Evolutionary conservation across 2,797 vertebrate species (phyloP), one percentile per base, ranked within the genome.

Genomic region (Cryptoprocta ferox): DNA sequence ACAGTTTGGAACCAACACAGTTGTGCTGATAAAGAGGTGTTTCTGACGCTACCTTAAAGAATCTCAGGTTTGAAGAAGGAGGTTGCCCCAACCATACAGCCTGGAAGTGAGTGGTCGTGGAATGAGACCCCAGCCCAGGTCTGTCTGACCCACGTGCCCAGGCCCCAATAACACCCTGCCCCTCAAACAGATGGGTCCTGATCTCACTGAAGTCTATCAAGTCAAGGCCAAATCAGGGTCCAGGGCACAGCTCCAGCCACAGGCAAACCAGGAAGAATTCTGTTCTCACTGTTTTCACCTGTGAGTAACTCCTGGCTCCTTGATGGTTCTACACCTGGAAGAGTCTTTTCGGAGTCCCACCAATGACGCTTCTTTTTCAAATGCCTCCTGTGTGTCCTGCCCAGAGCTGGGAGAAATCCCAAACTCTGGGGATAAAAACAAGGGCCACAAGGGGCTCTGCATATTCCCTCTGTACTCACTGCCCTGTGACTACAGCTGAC

Each of bases 401-500:
- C 91, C 66, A 50, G 70, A 83, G 35, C 65, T 75, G 92, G 76
- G 35, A 45, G 32, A 85, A 95, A 83, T 89, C 65, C 26, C 35
- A 73, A 56, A 68, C 32, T n/a, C 53, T 50, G 56, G 53, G 76
- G 53, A 28, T 84, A 94, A 91, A 95, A 97, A 59, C n/a, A 14
- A 73, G 39, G 91, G 48, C 88, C 94, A 91, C 18, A 19, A 15
- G 59, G 68, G 45, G 66, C n/a, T 82, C 91, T 63, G 24, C 26
- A 26, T 66, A 24, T 89, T 83, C 86, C 76, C 78, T 89, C 21
- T 32, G 66, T 24, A 5, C 45, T 78, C 1, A 28, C 45, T 83
- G 81, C 83, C 92, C 94, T 94, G 82, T 84, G 96, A 93, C 94
- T 87, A 88, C 66, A 84, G 91, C 37, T 97, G 98, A 97, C 96